Percentiles rank a stretch among this genome's conserved stretches.
These are phyloP conservation scores for Ophion costatus DNA, from an alignment of 2,888 invertebrate genomes.

Conservation along the genomic window DNA sequence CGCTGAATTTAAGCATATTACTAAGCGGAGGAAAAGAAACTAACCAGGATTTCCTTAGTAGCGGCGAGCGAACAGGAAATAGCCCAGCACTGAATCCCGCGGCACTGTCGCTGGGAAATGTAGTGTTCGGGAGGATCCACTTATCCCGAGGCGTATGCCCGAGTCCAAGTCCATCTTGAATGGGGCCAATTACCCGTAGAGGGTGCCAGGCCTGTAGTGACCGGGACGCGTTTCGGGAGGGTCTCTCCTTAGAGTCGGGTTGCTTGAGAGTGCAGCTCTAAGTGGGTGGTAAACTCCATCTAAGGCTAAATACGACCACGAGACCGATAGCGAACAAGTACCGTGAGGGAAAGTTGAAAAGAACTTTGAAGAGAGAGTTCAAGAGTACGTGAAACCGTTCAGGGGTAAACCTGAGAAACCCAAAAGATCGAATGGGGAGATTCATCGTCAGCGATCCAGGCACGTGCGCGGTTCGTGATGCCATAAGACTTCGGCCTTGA, in stretches of 20 bases:
- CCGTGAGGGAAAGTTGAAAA: slow-evolving; percentile 90
- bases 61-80: slow-evolving; percentile 87
- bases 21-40: slow-evolving; percentile 88
- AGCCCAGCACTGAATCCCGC: slow-evolving; percentile 87
- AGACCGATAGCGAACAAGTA: slow-evolving; percentile 88
- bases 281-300: slow-evolving; percentile 83
- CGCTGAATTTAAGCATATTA: slow-evolving; percentile 63
- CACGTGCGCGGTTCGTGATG: slow-evolving; percentile 75
- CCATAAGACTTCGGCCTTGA: slow-evolving; percentile 59
- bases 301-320: slow-evolving; percentile 86
- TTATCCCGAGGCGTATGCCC: slow-evolving; percentile 78
- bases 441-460: slow-evolving; percentile 76
- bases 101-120: slow-evolving; percentile 83
- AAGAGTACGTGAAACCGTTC: slow-evolving; percentile 84
- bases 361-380: slow-evolving; percentile 86
- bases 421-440: slow-evolving; percentile 83
- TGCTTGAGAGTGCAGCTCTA: slow-evolving; percentile 82
- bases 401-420: slow-evolving; percentile 86
- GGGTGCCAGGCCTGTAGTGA: slow-evolving; percentile 85
- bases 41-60: slow-evolving; percentile 87
- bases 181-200: slow-evolving; percentile 84
- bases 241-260: slow-evolving; percentile 85
- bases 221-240: slow-evolving; percentile 76
- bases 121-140: slow-evolving; percentile 85
- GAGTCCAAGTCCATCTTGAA: slow-evolving; percentile 85